These are phyloP conservation scores for Pachyrhynchus sulphureomaculatus DNA, from an alignment of 1,140 invertebrate genomes.

Conservation along the genomic window DNA sequence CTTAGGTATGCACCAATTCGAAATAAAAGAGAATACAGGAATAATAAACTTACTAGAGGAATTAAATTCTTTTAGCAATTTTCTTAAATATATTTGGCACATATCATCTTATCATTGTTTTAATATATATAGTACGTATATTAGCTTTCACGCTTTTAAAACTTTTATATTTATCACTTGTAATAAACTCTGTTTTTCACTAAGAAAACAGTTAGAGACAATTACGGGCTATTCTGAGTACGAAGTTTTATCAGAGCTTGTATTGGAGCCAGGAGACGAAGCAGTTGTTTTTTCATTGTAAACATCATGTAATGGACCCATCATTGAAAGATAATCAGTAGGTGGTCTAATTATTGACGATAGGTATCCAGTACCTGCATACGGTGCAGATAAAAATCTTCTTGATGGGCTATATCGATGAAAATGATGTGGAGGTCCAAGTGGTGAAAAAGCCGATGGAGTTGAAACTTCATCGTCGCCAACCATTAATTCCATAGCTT, in stretches of 20 bases:
- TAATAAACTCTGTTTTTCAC: not conserved
- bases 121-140: no score
- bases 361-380: conserved; percentile 76
- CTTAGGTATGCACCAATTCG: no score
- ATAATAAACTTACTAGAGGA: no score
- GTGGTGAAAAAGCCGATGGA: conserved; percentile 72
- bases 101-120: no score
- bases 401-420: conserved; percentile 60
- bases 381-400: conserved; percentile 75
- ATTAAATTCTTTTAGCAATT: no score
- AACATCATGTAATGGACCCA: conserved; percentile 47
- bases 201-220: not conserved
- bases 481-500: conserved; percentile 86
- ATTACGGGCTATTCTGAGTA: conserved; percentile 52
- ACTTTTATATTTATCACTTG: not conserved
- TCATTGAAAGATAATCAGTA: conserved; percentile 45
- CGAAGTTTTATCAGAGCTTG: conserved; percentile 52
- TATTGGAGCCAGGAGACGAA: conserved; percentile 53
- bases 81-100: no score
- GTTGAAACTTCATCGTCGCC: conserved; percentile 56
- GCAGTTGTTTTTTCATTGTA: conserved; percentile 53
- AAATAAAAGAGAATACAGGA: no score
- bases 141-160: not conserved
- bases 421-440: conserved; percentile 62
- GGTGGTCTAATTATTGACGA: conserved; percentile 73